Evolutionary conservation across 2,888 invertebrate genomes (phyloP), one percentile per base, ranked within the genome.

Genomic region (Macrophya alboannulata): DNA sequence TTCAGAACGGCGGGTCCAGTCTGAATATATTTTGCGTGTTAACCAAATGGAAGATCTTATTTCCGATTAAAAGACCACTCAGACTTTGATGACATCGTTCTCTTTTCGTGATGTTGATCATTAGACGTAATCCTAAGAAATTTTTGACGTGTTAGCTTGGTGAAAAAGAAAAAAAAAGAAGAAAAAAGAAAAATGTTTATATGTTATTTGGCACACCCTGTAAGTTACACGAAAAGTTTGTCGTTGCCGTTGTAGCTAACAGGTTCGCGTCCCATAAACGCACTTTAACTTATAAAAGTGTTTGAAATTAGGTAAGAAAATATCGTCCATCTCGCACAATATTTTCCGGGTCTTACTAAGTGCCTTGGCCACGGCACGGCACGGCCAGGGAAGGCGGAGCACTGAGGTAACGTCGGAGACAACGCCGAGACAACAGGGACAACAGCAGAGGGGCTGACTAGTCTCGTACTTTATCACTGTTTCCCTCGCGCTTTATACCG

Each of bases 331-430:
- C 51, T 48, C 37, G 8, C 37, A n/a, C 59, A 37, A 79, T 79
- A 79, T 79, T 79, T 79, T 48, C 79, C 79, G 79, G 2, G 10
- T 79, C 59, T 48, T 79, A 40, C 79, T 59, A 79, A 79, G 77
- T 79, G 77, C 55, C 51, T 59, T 31, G 31, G 77, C 55, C 77
- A 37, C 25, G 77, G 40, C 17, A 37, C 4, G 55, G 21, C 77
- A 37, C 25, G 77, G 40, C 17, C 55, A 10, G 55, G 21, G 40
- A 15, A 51, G 55, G 37, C 45, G n/a, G 37, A 77, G 48, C 6
- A 76, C 45, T 4, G 55, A 31, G 55, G 37, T 55, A 55, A 31
- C n/a, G 31, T 12, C 25, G 79, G 55, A 59, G 79, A 55, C 79
- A 37, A 79, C 79, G 48, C 25, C 45, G 76, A 48, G 76, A 76